Conservation (phyloP, 1,140 invertebrate genomes). For the Helicoverpa zea region DNA sequence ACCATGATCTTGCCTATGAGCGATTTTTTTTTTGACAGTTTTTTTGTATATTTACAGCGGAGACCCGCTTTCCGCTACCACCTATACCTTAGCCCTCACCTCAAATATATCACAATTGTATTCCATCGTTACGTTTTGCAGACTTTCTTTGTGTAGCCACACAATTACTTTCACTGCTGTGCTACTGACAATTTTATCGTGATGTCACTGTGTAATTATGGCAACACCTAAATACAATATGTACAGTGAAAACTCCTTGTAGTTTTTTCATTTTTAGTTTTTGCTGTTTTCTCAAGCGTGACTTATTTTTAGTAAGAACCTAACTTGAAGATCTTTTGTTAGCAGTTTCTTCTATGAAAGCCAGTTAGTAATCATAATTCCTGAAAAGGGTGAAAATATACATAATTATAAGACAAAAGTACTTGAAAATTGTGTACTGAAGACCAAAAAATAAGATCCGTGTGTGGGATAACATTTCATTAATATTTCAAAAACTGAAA, state of each 20-base stretch:
- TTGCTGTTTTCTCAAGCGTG: not conserved
- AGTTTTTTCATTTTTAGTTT: not conserved
- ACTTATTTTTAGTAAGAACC: not conserved
- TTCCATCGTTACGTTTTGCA: slow-evolving; percentile 18
- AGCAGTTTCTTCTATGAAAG: too few species aligned
- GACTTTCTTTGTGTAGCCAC: slow-evolving; percentile 22
- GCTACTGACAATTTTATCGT: slow-evolving; percentile 14
- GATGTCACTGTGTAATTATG: slow-evolving; percentile 32
- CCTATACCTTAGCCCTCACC: not conserved
- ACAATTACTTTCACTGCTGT: slow-evolving; percentile 28
- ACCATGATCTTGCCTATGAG: too few species aligned
- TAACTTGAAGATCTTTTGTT: too few species aligned
- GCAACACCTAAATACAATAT: slow-evolving; percentile 12
- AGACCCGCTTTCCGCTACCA: not conserved
- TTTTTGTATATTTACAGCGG: too few species aligned
- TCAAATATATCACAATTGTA: slow-evolving; percentile 24
- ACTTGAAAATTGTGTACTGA: not conserved
- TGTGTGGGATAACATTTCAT: not conserved
- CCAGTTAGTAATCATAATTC: too few species aligned
- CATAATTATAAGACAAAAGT: too few species aligned
- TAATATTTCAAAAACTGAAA: not conserved
- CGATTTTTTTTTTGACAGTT: too few species aligned
- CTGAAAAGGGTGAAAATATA: too few species aligned
- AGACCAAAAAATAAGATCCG: not conserved
- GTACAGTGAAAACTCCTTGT: not conserved